Evolutionary conservation across 1,140 invertebrate species (phyloP), one percentile per base, ranked within the genome.

Genomic region (Laupala kohalensis): DNA sequence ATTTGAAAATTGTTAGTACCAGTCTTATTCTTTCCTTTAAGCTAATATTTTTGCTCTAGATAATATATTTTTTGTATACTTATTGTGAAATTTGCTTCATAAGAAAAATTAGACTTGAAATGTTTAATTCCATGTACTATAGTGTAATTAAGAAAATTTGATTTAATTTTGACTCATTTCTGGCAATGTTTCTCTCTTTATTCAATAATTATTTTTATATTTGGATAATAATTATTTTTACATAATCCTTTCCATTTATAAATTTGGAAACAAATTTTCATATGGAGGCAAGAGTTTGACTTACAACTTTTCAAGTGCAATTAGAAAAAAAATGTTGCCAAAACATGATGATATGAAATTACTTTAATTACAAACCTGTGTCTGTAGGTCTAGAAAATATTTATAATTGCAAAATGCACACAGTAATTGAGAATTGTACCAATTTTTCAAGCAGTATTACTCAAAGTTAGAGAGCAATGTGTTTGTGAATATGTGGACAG

Each of bases 371-470:
- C 27, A 68, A 68, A 68, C 27, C 19, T 37, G 67, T 9, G 9
- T 29, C 15, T 4, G 1, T 67, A 28, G 25, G 67, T 29, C 26
- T 29, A n/a, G 27, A 29, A 29, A 37, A 23, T 12, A 68, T 23
- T 29, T n/a, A n/a, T 28, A 68, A 68, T 23, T 29, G 24, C 13
- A 13, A 67, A 67, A 25, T 27, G 27, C 19, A 25, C 13, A 67
- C 66, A 25, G 25, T 28, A 27, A 19, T 25, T 67, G 27, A 65
- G 27, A 68, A 23, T 23, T 68, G 25, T 29, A 68, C 25, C 67
- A 68, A 68, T 68, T 37, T 68, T 68, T 29, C 28, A 68, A 68
- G 24, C 67, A 68, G 67, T 68, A 68, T 68, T 68, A 68, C 27
- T 68, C 26, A 24, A 29, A 23, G 19, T 68, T 27, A 29, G 25